Base-by-base conservation (phyloP, 2,888 invertebrate species). In the Cataglyphis livida region DNA sequence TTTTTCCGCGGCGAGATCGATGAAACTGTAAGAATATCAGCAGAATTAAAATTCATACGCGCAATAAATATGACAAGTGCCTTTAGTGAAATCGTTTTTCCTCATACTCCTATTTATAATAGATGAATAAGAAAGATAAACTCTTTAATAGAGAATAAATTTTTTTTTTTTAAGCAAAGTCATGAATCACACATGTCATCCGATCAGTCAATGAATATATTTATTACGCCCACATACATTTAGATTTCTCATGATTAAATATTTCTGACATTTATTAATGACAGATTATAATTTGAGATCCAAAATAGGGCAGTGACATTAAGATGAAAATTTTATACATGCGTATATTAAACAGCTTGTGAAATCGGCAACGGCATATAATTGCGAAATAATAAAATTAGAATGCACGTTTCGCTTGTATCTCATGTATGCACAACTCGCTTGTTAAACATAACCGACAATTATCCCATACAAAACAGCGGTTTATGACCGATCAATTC, bases 371-470 rank as follows among this genome's bases (percentile, higher is more conserved):
- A 38, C n/a, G 51, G 38, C 25, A 21, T 54, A 38, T 54, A 38
- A n/a, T 76, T 66, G 57, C 41, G 41, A 57, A 57, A 57, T 21
- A 70, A 70, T 70, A 57, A 44, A 57, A 70, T 70, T 78, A 59
- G 70, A 78, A 78, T 12, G 51, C 35, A 38, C 3, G 51, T 65
- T 32, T 38, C 38, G 65, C 25, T 12, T 64, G 21, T 57, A 25
- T n/a, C 18, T 78, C 41, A 68, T 57, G 54, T 44, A 32, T 21
- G 66, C 68, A 15, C 15, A 15, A 15, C 28, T 78, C 21, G 41
- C 70, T 78, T 32, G 57, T 78, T 78, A 59, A 70, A 32, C 57
- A 18, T 70, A 78, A 78, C 57, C 78, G 51, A 78, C 57, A 70
- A 78, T 78, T 78, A 78, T 21, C 41, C 41, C 28, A 18, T 32